Conservation (phyloP, 2,888 invertebrate genomes). For the Noctua pronuba region DNA sequence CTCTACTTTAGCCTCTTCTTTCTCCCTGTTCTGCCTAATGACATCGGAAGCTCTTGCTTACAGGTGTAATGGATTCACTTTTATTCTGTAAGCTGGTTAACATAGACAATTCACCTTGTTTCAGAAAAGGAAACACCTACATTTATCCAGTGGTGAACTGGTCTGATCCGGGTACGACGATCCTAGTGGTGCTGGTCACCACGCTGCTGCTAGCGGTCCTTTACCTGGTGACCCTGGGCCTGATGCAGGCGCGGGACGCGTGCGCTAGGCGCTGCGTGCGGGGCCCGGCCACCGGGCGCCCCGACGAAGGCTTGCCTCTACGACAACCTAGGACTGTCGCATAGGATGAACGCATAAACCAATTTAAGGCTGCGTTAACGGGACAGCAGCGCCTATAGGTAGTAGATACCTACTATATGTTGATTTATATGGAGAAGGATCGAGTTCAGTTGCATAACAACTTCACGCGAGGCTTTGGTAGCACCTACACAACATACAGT, state of each 20-base stretch:
- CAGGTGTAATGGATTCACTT: neutral
- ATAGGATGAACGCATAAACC: constrained; percentile 35
- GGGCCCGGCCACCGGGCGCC: constrained; percentile 66
- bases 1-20: neutral
- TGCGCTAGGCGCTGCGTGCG: constrained; percentile 72
- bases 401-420: neutral
- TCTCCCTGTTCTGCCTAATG: neutral
- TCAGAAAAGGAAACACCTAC: constrained; percentile 91
- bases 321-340: constrained; percentile 65
- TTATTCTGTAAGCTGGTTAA: neutral
- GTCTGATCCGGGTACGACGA: constrained; percentile 91
- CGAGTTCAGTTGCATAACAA: neutral
- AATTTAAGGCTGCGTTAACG: neutral
- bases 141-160: constrained; percentile 95
- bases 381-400: neutral
- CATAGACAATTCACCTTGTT: constrained; percentile 43
- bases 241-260: constrained; percentile 88
- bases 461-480: neutral
- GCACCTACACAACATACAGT: neutral
- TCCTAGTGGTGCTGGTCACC: constrained; percentile 91
- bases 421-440: neutral
- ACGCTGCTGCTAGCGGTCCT: constrained; percentile 91
- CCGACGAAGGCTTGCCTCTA: constrained; percentile 77
- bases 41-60: neutral
- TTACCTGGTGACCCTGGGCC: constrained; percentile 90